Evolutionary conservation across 2,797 vertebrate genomes (phyloP), one percentile per base, ranked within the genome.

Genomic region (Phoxinus dragarum): DNA sequence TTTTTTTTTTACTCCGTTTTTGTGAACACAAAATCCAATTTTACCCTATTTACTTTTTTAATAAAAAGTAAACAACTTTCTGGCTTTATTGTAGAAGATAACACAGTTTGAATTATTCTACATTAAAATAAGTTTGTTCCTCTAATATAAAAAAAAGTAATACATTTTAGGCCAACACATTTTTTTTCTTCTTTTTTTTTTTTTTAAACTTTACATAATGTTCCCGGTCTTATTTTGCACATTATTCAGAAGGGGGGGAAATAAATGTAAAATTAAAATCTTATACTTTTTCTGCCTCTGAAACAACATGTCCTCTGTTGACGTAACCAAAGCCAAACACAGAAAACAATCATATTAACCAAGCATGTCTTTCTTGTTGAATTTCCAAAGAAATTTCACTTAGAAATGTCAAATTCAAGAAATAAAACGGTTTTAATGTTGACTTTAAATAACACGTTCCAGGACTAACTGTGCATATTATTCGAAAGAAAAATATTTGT

Each of bases 321-420:
- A 59, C 0, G 4, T 11, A 59, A 59, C 23, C 23, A 59, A n/a
- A n/a, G 56, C 7, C 56, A n/a, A 59, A 11, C 3, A 61, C 56
- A 59, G 4, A 0, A 11, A 5, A 79, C 23, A 21, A 16, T 12
- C 11, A 76, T 52, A 80, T 59, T 67, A n/a, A 79, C 79, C 36
- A 75, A 47, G 40, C 61, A 83, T 36, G 23, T 44, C 76, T 79
- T 59, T 59, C 17, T 27, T 67, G 72, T 83, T 86, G 76, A 80
- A 83, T 84, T 76, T 84, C 80, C 85, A 86, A 19, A 19, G 31
- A 67, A 67, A 34, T 67, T 34, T 17, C 31, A 19, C 14, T 36
- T 3, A 19, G 31, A 17, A 67, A 67, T 61, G n/a, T 64, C 12
- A 64, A 9, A 36, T 19, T 7, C 6, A 8, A 38, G 34, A 38